Percentiles rank a stretch among this genome's conserved stretches.
These are phyloP conservation scores for Galago senegalensis DNA, from an alignment of 2,797 vertebrate species.

Conservation along the genomic window DNA sequence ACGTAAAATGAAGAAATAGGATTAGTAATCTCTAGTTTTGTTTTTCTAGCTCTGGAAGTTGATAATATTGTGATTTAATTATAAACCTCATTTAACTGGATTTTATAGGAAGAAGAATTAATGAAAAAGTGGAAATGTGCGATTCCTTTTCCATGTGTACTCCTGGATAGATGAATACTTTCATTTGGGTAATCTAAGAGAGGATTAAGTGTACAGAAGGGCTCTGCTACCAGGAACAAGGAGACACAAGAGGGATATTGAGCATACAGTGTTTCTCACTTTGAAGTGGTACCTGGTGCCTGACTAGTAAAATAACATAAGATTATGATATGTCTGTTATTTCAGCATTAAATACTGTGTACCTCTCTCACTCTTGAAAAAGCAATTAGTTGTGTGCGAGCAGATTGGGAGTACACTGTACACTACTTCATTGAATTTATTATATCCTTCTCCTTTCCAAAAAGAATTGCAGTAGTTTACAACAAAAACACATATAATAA, in stretches of 20 bases:
- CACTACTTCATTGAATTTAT: conserved; percentile 38
- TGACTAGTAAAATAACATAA: background rate
- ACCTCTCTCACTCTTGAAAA: conserved; percentile 27
- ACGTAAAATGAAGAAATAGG: conserved; percentile 46
- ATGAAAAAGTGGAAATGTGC: conserved; percentile 45
- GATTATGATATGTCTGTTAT: background rate
- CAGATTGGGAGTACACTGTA: conserved; percentile 1
- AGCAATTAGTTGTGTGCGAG: background rate
- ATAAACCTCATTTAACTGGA: conserved; percentile 50
- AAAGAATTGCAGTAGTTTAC: conserved; percentile 14
- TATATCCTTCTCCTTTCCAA: conserved; percentile 19
- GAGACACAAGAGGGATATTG: conserved; percentile 3
- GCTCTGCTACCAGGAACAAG: background rate
- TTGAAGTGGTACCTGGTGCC: conserved; percentile 28
- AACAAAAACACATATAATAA: conserved; percentile 37
- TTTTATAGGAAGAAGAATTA: background rate
- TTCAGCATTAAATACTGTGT: background rate
- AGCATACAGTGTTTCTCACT: background rate
- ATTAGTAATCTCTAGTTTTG: conserved; percentile 23
- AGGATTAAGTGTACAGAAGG: background rate
- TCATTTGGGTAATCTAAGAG: conserved; percentile 23
- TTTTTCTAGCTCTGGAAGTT: conserved; percentile 33
- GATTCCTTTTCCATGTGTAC: background rate
- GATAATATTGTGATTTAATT: conserved; percentile 54
- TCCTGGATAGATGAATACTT: background rate